These are phyloP conservation scores for Erynnis tages DNA, from an alignment of 2,888 invertebrate genomes.

Conservation along the genomic window DNA sequence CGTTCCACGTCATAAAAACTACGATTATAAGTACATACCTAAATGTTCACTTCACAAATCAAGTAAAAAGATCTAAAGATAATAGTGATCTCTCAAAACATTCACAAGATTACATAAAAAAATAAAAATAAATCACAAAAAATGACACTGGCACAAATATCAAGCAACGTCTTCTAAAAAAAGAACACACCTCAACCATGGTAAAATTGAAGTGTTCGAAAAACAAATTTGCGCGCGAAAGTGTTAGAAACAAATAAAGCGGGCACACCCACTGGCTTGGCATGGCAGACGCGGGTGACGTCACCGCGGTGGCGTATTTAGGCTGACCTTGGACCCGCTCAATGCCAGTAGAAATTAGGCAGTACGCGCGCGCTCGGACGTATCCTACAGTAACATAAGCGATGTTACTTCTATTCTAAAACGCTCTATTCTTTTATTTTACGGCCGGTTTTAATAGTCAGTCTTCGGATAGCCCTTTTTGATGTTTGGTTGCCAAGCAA, in stretches of 20 bases:
- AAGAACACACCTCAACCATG: constrained; percentile 11
- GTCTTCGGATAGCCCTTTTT: too few species aligned
- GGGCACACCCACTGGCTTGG: constrained; percentile 47
- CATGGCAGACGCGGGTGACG: constrained; percentile 55
- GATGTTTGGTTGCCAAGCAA: too few species aligned
- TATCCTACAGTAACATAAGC: background rate
- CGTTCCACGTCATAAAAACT: too few species aligned
- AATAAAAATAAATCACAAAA: background rate
- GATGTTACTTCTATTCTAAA: constrained; percentile 1
- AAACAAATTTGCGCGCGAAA: constrained; percentile 32
- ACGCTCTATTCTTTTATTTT: background rate
- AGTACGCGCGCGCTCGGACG: constrained; percentile 13
- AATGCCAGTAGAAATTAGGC: constrained; percentile 70
- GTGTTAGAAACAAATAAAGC: constrained; percentile 38
- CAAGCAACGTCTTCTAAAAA: constrained; percentile 7
- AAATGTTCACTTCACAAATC: too few species aligned
- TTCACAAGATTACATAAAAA: background rate
- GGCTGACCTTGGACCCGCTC: constrained; percentile 67
- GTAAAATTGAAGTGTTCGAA: constrained; percentile 23
- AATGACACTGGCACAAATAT: background rate
- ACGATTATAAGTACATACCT: too few species aligned
- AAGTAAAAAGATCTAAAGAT: too few species aligned
- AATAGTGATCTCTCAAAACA: too few species aligned
- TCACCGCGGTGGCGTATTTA: constrained; percentile 57
- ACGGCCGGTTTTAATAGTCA: too few species aligned